Evolutionary conservation across 2,888 invertebrate genomes (phyloP).

Genomic region (Hypena proboscidalis): DNA sequence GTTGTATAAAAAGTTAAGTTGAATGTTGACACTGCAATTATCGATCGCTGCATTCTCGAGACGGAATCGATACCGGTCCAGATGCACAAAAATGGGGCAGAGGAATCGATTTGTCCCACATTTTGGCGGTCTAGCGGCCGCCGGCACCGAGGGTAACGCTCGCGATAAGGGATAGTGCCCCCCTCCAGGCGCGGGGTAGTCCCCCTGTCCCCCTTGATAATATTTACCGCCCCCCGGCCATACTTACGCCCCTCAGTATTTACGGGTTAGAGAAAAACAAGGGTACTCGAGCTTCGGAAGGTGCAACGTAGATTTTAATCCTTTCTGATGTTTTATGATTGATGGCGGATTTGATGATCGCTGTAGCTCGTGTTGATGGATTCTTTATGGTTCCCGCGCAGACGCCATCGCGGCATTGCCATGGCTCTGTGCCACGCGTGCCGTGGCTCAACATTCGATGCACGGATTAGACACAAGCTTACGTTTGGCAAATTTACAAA

Average conservation of each 20-base stretch:
- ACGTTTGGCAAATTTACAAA: conserved; percentile 21
- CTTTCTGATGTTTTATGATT: conserved; percentile 85
- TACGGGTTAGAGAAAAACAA: conserved; percentile 86
- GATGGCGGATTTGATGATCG: conserved; percentile 84
- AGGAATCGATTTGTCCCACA: conserved; percentile 84
- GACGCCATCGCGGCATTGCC: no score
- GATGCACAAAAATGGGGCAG: conserved; percentile 85
- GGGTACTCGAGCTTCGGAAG: conserved; percentile 84
- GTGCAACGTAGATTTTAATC: conserved; percentile 86
- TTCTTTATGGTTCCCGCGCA: conserved; percentile 70
- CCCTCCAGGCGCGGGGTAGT: conserved; percentile 65
- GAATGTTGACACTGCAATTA: conserved; percentile 30
- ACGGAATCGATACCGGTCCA: conserved; percentile 81
- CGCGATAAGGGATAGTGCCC: conserved; percentile 85
- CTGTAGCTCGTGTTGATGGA: conserved; percentile 80
- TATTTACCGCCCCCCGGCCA: conserved; percentile 85
- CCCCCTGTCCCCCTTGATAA: conserved; percentile 77
- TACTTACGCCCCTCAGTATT: conserved; percentile 86
- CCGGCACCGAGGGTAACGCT: conserved; percentile 82
- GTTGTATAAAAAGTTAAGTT: conserved; percentile 6
- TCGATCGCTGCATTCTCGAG: conserved; percentile 48
- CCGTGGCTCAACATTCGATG: conserved; percentile 54
- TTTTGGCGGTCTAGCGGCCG: conserved; percentile 81
- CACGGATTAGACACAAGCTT: conserved; percentile 52
- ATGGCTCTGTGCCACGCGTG: conserved; percentile 31